Evolutionary conservation across 2,113 vertebrate genomes (phyloP).

Genomic region (Erpornis zantholeuca): DNA sequence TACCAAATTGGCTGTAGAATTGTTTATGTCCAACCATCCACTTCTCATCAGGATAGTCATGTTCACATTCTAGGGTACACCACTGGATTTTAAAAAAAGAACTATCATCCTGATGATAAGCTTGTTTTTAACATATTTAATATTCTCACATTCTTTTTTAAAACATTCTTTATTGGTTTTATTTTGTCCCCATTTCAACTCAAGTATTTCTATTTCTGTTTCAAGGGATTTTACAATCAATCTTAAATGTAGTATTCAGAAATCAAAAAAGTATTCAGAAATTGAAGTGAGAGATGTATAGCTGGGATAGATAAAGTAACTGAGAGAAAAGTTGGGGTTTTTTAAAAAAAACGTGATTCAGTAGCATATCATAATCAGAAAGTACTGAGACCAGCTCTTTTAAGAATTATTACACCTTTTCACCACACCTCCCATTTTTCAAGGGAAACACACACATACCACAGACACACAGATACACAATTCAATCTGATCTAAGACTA

Average conservation of each 20-base stretch:
- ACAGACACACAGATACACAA: constrained; percentile 73
- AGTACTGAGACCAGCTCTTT: constrained; percentile 82
- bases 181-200: constrained; percentile 40
- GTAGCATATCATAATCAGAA: constrained; percentile 69
- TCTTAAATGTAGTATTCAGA: constrained; percentile 28
- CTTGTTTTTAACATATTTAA: constrained; percentile 46
- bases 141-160: constrained; percentile 63
- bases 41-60: constrained; percentile 14
- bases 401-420: constrained; percentile 75
- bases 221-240: constrained; percentile 65
- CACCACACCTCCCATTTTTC: constrained; percentile 68
- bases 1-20: neutral
- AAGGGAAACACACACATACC: constrained; percentile 70
- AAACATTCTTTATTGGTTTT: constrained; percentile 63
- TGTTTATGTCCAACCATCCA: neutral
- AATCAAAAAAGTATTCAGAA: constrained; percentile 44
- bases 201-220: constrained; percentile 66
- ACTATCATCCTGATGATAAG: constrained; percentile 16
- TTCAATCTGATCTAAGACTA: constrained; percentile 74
- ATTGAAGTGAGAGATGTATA: constrained; percentile 52
- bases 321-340: neutral
- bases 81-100: constrained; percentile 27
- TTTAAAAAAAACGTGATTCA: neutral
- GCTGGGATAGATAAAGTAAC: constrained; percentile 57
- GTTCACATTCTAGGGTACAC: constrained; percentile 72